Evolutionary conservation across 2,113 vertebrate species (phyloP).

Genomic region (Octodon degus): DNA sequence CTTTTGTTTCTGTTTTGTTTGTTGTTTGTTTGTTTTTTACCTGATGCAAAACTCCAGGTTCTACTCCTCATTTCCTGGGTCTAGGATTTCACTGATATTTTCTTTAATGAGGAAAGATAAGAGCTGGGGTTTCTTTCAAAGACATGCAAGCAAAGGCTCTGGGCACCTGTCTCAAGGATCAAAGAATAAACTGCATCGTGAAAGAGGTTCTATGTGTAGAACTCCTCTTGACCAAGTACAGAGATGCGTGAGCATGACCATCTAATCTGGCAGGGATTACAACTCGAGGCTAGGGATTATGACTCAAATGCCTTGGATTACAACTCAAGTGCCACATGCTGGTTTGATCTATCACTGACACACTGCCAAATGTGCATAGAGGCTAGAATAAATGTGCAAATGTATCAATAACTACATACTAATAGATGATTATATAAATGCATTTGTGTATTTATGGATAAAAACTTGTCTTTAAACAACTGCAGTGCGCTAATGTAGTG

Average conservation of each 20-base stretch:
- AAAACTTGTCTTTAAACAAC: not conserved
- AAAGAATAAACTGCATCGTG: not conserved
- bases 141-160: not conserved
- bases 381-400: not conserved
- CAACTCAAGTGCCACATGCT: not conserved
- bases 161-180: not conserved
- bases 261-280: not conserved
- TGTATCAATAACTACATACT: too few relatives aligned
- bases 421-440: not conserved
- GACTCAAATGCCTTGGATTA: too few relatives aligned
- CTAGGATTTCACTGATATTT: not conserved
- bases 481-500: constrained; percentile 6
- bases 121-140: not conserved
- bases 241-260: not conserved
- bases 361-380: not conserved
- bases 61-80: not conserved
- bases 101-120: not conserved
- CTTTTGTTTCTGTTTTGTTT: not conserved
- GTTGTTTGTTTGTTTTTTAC: not conserved
- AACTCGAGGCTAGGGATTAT: too few relatives aligned
- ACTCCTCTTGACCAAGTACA: not conserved
- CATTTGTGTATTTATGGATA: not conserved
- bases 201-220: not conserved
- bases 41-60: not conserved
- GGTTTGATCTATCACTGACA: not conserved